These are phyloP conservation scores for Dinomys branickii DNA, from an alignment of 2,113 vertebrate genomes.

Conservation along the genomic window DNA sequence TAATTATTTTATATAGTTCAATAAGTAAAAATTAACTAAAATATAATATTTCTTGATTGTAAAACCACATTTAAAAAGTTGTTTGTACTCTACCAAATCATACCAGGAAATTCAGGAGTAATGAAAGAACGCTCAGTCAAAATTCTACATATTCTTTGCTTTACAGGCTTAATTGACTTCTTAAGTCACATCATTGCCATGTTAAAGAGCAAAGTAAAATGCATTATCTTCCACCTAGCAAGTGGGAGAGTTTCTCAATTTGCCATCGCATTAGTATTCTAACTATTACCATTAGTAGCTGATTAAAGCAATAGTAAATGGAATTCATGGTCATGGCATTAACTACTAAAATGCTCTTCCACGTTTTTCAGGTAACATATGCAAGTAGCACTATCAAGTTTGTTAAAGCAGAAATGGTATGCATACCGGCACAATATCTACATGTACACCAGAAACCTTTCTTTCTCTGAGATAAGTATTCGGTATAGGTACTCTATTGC, in stretches of 20 bases:
- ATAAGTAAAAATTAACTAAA: slow-evolving; percentile 29
- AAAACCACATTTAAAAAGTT: slow-evolving; percentile 8
- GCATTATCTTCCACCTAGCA: slow-evolving; percentile 1
- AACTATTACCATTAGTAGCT: not conserved
- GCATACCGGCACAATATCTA: slow-evolving; percentile 46
- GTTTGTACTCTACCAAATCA: not conserved
- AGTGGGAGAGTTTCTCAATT: slow-evolving; percentile 29
- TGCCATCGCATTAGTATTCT: slow-evolving; percentile 10
- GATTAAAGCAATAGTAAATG: slow-evolving; percentile 34
- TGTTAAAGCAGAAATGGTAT: slow-evolving; percentile 36
- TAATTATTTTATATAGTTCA: slow-evolving; percentile 40
- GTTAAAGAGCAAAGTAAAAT: not conserved
- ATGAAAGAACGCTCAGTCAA: not conserved
- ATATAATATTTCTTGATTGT: not conserved
- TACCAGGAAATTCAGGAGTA: not conserved
- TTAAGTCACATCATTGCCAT: not conserved
- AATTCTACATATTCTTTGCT: not conserved
- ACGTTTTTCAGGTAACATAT: slow-evolving; percentile 65
- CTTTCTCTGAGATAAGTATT: slow-evolving; percentile 58
- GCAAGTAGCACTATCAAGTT: slow-evolving; percentile 65
- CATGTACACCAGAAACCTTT: slow-evolving; percentile 48
- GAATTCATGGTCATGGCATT: slow-evolving; percentile 31
- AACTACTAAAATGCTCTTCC: not conserved
- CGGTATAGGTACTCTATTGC: slow-evolving; percentile 56
- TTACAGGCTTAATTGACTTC: not conserved